phyloP scores from a whole-genome alignment of 2,113 vertebrate genomes.

The Burhinus oedicnemus region DNA sequence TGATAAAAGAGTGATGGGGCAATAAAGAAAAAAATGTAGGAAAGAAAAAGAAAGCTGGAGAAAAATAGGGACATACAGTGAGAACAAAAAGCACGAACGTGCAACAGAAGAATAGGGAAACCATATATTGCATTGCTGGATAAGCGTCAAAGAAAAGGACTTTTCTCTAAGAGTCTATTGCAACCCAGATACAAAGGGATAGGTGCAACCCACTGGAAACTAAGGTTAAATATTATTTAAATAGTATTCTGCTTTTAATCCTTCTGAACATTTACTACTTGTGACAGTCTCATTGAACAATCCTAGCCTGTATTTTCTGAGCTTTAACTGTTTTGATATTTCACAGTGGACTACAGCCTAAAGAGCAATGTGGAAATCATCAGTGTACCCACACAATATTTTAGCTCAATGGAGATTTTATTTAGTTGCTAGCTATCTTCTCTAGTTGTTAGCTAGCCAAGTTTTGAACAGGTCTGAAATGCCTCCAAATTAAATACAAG shows the following conservation, averaged over 20 bases:
- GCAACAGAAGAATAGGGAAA: background rate
- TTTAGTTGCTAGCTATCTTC: background rate
- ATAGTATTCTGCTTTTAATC: background rate
- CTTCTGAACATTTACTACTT: background rate
- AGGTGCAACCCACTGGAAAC: background rate
- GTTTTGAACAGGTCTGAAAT: background rate
- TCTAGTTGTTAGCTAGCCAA: background rate
- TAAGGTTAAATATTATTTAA: background rate
- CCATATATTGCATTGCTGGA: background rate
- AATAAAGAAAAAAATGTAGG: background rate
- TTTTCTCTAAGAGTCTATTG: background rate
- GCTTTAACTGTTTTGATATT: background rate
- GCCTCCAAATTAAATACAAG: background rate
- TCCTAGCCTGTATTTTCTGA: background rate
- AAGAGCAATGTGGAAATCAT: background rate
- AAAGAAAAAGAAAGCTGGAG: background rate
- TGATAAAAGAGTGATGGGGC: background rate
- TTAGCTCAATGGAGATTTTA: background rate
- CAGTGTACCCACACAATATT: background rate
- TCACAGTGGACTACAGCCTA: background rate
- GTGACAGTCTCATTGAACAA: background rate
- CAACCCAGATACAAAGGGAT: background rate
- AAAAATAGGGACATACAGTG: background rate
- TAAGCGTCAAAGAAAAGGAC: fast-evolving
- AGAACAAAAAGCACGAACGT: background rate